Evolutionary conservation across 2,797 vertebrate genomes (phyloP).

Genomic region (Todus mexicanus): DNA sequence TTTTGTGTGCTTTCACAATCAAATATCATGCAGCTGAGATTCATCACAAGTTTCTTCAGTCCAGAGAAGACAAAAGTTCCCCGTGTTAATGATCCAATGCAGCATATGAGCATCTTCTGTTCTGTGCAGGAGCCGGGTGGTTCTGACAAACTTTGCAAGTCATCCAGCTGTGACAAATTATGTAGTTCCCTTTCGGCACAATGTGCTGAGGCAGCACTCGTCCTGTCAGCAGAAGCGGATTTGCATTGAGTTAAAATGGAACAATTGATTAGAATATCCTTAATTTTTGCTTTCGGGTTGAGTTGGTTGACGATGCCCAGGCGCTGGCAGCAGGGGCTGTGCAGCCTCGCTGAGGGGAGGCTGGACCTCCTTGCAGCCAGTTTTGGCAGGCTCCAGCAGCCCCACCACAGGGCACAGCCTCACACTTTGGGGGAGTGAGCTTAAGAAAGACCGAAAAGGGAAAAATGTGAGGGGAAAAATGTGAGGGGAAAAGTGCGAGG

Average conservation of each 20-base stretch:
- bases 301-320: background rate
- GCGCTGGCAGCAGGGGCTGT: fast-evolving
- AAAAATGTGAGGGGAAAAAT: background rate
- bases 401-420: no score
- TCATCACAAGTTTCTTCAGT: background rate
- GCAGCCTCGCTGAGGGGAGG: background rate
- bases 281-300: background rate
- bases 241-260: background rate
- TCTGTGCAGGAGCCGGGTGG: background rate
- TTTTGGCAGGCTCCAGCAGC: fast-evolving
- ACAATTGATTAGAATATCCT: background rate
- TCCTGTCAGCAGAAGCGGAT: background rate
- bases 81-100: background rate
- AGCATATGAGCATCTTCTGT: background rate
- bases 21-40: background rate
- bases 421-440: fast-evolving
- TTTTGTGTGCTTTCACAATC: background rate
- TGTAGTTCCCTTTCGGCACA: background rate
- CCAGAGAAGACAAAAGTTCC: background rate
- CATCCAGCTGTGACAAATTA: background rate
- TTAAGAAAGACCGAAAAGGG: background rate
- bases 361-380: background rate
- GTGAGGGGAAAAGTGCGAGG: background rate
- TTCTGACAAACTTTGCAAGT: background rate
- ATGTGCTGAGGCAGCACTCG: background rate